Evolutionary conservation across 2,113 vertebrate genomes (phyloP).

Genomic region (Hoplias malabaricus): DNA sequence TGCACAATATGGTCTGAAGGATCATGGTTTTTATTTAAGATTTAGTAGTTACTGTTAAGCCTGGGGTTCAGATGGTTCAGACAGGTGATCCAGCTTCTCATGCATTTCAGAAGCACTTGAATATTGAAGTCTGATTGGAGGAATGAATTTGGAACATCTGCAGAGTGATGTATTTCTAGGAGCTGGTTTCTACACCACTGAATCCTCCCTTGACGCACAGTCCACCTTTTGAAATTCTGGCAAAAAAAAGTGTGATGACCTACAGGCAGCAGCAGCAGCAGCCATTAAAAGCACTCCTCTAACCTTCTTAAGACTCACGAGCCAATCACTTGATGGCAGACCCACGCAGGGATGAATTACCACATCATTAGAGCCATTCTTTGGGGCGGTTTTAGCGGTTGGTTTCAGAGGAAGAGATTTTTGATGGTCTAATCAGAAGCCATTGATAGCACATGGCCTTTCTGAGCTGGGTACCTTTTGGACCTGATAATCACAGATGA

Average conservation of each 20-base stretch:
- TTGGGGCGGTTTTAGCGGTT: slow-evolving; percentile 13
- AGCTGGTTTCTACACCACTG: background rate
- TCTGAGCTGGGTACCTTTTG: background rate
- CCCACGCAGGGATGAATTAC: slow-evolving; percentile 18
- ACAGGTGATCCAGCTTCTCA: background rate
- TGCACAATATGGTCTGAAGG: no score
- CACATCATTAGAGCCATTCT: slow-evolving; percentile 31
- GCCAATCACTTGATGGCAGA: slow-evolving; percentile 26
- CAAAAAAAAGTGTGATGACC: background rate
- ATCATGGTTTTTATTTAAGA: no score
- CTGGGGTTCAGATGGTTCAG: no score
- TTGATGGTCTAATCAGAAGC: slow-evolving; percentile 39
- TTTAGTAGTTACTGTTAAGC: no score
- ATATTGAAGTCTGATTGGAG: background rate
- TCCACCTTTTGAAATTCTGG: background rate
- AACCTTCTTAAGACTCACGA: slow-evolving; percentile 12
- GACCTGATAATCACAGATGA: slow-evolving; percentile 7
- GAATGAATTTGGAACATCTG: background rate
- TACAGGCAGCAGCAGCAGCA: slow-evolving; percentile 1
- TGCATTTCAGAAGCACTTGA: background rate
- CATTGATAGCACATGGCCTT: slow-evolving; percentile 19
- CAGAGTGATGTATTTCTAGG: background rate
- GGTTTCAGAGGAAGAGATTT: background rate
- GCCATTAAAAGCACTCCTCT: background rate
- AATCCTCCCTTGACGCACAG: background rate